phyloP scores from a whole-genome alignment of 1,140 invertebrate species.

The fruit fly (Drosophila melanogaster) region DNA sequence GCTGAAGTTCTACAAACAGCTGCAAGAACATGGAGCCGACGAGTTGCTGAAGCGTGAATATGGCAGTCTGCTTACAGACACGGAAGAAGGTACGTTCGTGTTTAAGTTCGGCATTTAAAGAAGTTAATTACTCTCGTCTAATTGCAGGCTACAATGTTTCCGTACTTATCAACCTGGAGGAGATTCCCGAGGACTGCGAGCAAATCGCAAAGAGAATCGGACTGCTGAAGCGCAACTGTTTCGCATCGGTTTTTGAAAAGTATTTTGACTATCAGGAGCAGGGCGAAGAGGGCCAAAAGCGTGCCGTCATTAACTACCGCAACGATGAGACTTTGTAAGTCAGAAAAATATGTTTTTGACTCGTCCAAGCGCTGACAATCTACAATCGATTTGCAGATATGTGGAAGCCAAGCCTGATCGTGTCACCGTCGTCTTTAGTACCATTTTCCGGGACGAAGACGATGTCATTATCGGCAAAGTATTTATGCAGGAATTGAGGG shows the following conservation, averaged over 20 bases:
- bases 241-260: conserved; percentile 99
- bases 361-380: not conserved
- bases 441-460: conserved; percentile 99
- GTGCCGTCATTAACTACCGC: conserved; percentile 99
- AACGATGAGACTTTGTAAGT: conserved; percentile 99
- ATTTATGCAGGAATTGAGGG: conserved; percentile 99
- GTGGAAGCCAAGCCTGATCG: conserved; percentile 99
- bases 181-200: conserved; percentile 95
- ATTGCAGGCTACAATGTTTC: conserved; percentile 96
- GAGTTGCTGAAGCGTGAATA: conserved; percentile 97
- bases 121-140: conserved; percentile 23
- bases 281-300: conserved; percentile 94
- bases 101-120: not conserved
- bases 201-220: conserved; percentile 96
- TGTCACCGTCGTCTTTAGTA: conserved; percentile 99
- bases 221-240: conserved; percentile 98
- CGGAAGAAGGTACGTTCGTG: conserved; percentile 91
- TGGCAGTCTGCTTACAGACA: conserved; percentile 90
- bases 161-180: conserved; percentile 96
- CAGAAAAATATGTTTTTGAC: not conserved
- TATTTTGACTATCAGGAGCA: conserved; percentile 99
- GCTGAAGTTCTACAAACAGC: conserved; percentile 99
- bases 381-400: conserved; percentile 87
- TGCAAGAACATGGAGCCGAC: conserved; percentile 99
- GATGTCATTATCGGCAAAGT: conserved; percentile 99